These are phyloP conservation scores for Lasioglossum baleicum DNA, from an alignment of 1,140 invertebrate species.

Conservation along the genomic window DNA sequence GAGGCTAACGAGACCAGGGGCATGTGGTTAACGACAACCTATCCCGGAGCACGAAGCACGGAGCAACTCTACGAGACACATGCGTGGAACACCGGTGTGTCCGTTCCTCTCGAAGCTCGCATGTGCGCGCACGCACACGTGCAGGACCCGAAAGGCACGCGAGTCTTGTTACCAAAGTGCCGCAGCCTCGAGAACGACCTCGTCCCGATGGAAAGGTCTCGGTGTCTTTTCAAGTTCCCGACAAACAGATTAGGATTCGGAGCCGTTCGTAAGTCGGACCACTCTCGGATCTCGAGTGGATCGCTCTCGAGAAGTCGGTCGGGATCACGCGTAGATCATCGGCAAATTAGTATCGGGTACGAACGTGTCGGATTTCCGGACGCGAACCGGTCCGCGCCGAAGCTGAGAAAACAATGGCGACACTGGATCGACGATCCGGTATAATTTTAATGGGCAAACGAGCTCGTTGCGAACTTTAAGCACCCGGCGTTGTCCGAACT, in stretches of 20 bases:
- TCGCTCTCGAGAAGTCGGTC: conserved; percentile 3
- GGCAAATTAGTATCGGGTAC: conserved; percentile 4
- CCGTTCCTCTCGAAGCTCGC: conserved; percentile 37
- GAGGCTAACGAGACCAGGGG: conserved; percentile 66
- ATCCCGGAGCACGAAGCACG: conserved; percentile 28
- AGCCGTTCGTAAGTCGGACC: not conserved
- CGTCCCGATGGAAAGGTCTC: not conserved
- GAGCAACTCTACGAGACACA: conserved; percentile 39
- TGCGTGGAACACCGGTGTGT: conserved; percentile 26
- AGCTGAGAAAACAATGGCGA: no score
- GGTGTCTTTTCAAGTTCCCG: conserved; percentile 39
- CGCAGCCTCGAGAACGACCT: conserved; percentile 62
- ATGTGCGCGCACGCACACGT: conserved; percentile 44
- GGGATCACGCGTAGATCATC: conserved; percentile 18
- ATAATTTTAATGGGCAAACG: conserved; percentile 68
- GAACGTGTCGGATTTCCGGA: not conserved
- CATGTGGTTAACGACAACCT: conserved; percentile 66
- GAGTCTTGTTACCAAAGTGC: conserved; percentile 78
- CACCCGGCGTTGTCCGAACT: not conserved
- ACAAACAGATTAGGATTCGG: conserved; percentile 50
- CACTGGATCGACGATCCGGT: not conserved
- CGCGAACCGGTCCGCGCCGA: no score
- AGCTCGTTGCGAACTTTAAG: conserved; percentile 39
- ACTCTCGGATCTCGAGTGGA: conserved; percentile 23
- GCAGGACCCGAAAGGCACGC: conserved; percentile 61